phyloP scores from a whole-genome alignment of 1,140 invertebrate genomes.

The Choristoneura fumiferana region DNA sequence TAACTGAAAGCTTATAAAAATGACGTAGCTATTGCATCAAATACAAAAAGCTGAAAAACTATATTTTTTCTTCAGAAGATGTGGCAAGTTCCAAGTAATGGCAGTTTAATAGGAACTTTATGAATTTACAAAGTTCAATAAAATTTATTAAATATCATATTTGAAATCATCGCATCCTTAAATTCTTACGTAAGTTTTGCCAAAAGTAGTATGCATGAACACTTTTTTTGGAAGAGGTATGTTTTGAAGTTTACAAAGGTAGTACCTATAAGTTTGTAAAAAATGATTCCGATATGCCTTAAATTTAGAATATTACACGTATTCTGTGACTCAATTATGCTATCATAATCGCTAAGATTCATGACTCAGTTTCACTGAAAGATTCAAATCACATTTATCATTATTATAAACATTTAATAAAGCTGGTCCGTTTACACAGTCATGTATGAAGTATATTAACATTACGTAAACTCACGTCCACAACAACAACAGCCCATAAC shows the following conservation, averaged over 20 bases:
- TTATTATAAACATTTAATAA: slow-evolving; percentile 41
- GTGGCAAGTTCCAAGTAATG: slow-evolving; percentile 8
- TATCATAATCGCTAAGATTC: background rate
- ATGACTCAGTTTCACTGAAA: slow-evolving; percentile 56
- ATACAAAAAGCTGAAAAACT: too few species aligned
- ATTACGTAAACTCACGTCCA: slow-evolving; percentile 59
- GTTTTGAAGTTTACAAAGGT: background rate
- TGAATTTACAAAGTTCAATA: background rate
- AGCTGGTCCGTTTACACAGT: slow-evolving; percentile 66
- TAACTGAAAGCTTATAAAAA: background rate
- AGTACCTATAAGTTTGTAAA: slow-evolving; percentile 4
- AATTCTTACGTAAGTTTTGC: background rate
- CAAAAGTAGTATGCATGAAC: background rate
- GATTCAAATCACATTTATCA: slow-evolving; percentile 36
- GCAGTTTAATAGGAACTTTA: slow-evolving; percentile 4
- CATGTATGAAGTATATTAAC: slow-evolving; percentile 40
- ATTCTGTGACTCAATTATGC: slow-evolving; percentile 2
- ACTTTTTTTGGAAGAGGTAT: background rate
- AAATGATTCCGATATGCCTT: slow-evolving; percentile 27
- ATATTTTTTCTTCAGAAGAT: background rate
- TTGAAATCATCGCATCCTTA: too few species aligned
- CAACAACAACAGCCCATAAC: slow-evolving; percentile 51
- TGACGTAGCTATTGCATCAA: too few species aligned
- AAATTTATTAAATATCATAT: too few species aligned
- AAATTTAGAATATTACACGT: slow-evolving; percentile 20